Percentiles rank a stretch among this genome's conserved stretches.
These are phyloP conservation scores for Engystomops pustulosus DNA, from an alignment of 2,113 vertebrate species.

Conservation along the genomic window DNA sequence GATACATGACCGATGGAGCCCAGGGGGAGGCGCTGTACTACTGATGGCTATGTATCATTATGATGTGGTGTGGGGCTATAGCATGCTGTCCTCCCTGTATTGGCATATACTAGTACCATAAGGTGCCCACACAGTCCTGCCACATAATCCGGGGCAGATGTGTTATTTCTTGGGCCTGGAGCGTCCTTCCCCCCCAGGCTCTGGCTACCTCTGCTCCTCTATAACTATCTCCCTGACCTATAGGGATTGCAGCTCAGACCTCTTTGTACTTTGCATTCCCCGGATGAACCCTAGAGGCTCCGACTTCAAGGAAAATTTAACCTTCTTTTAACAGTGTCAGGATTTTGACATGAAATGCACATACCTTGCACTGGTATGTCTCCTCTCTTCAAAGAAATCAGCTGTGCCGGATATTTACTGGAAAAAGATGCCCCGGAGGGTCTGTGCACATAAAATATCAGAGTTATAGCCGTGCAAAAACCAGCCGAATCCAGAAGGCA, in stretches of 20 bases:
- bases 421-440: neutral
- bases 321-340: neutral
- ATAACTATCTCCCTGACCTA: neutral
- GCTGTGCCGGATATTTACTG: conserved; percentile 30
- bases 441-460: neutral
- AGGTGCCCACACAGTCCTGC: too few species aligned
- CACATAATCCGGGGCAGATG: too few species aligned
- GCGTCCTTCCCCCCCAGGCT: too few species aligned
- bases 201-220: too few species aligned
- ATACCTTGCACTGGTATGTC: conserved; percentile 9
- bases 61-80: too few species aligned
- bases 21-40: too few species aligned
- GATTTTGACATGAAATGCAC: neutral
- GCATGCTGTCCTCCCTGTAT: too few species aligned
- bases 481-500: neutral
- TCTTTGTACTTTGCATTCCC: neutral
- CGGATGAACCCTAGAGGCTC: neutral
- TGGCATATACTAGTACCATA: too few species aligned
- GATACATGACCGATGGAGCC: neutral
- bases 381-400: conserved; percentile 32
- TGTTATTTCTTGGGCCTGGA: too few species aligned
- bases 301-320: neutral
- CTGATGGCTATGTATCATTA: too few species aligned
- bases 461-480: neutral
- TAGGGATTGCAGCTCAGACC: neutral